These are phyloP conservation scores for Parauchenoglanis ngamensis DNA, from an alignment of 2,797 vertebrate genomes.

Conservation along the genomic window DNA sequence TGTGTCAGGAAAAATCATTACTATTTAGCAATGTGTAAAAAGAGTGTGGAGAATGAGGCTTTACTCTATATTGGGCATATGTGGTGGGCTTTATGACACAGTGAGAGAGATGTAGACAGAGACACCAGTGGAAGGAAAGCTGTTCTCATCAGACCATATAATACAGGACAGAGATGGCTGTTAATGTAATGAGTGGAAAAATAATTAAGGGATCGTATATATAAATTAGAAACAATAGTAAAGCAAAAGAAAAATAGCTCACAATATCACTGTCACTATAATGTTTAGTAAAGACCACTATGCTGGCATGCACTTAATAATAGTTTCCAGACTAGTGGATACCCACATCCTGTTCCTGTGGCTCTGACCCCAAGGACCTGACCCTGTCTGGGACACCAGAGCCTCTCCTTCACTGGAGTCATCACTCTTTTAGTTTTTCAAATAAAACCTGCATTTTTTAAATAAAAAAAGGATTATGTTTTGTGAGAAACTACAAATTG, in stretches of 20 bases:
- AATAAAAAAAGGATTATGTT: background rate
- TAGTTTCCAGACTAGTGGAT: slow-evolving; percentile 74
- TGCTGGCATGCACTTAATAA: slow-evolving; percentile 72
- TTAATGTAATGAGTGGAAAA: background rate
- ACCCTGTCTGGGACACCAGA: slow-evolving; percentile 62
- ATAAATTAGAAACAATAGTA: slow-evolving; percentile 1
- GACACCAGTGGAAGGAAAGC: slow-evolving; percentile 27
- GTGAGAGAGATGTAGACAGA: slow-evolving; percentile 18
- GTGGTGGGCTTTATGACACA: slow-evolving; percentile 66
- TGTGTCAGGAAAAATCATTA: slow-evolving; percentile 79
- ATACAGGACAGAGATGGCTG: background rate
- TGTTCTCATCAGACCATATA: slow-evolving; percentile 19
- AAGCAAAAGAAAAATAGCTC: slow-evolving; percentile 13
- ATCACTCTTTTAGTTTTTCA: slow-evolving; percentile 8
- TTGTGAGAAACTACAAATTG: background rate
- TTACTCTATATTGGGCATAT: slow-evolving; percentile 69
- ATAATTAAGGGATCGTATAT: background rate
- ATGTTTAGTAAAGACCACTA: slow-evolving; percentile 47
- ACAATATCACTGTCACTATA: slow-evolving; percentile 18
- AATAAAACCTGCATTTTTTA: background rate
- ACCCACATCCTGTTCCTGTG: slow-evolving; percentile 75
- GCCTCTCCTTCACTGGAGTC: slow-evolving; percentile 50
- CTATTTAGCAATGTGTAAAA: slow-evolving; percentile 69
- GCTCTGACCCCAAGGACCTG: slow-evolving; percentile 57
- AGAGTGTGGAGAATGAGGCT: slow-evolving; percentile 62